These are phyloP conservation scores for Nyctereutes procyonoides DNA, from an alignment of 2,113 vertebrate species.

Conservation along the genomic window DNA sequence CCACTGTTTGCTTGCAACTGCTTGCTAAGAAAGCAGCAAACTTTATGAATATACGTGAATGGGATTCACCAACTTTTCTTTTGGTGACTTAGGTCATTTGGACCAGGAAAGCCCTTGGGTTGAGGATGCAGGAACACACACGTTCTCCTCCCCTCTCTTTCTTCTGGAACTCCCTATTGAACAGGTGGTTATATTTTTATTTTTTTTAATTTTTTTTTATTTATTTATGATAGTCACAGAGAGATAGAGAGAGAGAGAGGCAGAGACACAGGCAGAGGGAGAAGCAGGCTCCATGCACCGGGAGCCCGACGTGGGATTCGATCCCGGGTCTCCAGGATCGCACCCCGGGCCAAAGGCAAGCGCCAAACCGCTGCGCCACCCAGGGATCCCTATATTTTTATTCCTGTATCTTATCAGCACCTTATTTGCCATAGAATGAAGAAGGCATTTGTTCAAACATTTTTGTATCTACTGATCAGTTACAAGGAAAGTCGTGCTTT, in stretches of 20 bases:
- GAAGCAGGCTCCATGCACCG: no score
- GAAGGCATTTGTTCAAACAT: constrained; percentile 48
- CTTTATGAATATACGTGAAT: not conserved
- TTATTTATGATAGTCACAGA: no score
- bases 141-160: not conserved
- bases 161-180: constrained; percentile 51
- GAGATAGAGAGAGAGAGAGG: no score
- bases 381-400: constrained; percentile 75
- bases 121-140: not conserved
- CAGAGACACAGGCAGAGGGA: no score
- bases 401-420: constrained; percentile 68
- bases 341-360: no score
- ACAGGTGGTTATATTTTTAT: constrained; percentile 73
- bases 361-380: no score
- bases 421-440: constrained; percentile 60
- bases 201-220: no score
- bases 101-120: constrained; percentile 10
- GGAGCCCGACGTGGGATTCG: no score
- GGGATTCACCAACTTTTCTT: not conserved
- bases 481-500: constrained; percentile 54
- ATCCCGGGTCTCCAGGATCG: no score
- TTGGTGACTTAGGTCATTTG: constrained; percentile 4
- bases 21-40: not conserved
- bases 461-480: constrained; percentile 59
- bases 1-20: not conserved